These are phyloP conservation scores for Centropristis striata DNA, from an alignment of 2,113 vertebrate genomes.

Conservation along the genomic window DNA sequence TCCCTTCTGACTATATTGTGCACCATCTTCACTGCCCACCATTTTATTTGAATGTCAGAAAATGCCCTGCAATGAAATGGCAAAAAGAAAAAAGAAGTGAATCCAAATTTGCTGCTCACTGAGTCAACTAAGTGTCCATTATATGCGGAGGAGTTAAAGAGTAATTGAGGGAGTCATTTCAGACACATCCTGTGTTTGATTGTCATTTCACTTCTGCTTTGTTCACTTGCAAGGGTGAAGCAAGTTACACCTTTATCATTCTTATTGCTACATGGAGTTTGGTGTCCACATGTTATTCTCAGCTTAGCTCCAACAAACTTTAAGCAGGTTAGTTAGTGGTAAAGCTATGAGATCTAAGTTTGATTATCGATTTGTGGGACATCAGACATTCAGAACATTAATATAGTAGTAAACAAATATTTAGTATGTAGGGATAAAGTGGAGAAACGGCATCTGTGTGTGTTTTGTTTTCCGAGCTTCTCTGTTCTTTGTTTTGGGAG, in stretches of 20 bases:
- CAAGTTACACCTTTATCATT: not conserved
- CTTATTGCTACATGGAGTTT: not conserved
- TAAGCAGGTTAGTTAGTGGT: no score
- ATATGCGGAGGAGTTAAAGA: not conserved
- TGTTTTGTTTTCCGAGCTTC: no score
- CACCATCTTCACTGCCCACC: not conserved
- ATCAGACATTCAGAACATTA: no score
- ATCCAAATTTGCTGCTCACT: no score
- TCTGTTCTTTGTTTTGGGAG: no score
- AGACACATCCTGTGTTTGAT: not conserved
- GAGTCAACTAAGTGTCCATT: no score
- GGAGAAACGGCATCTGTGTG: no score
- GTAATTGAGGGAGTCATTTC: not conserved
- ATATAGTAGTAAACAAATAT: no score
- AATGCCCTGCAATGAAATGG: not conserved
- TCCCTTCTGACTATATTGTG: not conserved
- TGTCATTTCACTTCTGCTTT: not conserved
- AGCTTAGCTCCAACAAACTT: not conserved
- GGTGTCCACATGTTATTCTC: not conserved
- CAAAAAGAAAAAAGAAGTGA: not conserved
- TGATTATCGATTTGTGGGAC: no score
- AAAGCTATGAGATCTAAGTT: no score
- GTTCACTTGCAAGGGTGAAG: not conserved
- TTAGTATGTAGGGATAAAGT: no score
- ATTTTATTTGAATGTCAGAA: not conserved